These are phyloP conservation scores for Remorina albescens DNA, from an alignment of 2,797 vertebrate species.

Conservation along the genomic window DNA sequence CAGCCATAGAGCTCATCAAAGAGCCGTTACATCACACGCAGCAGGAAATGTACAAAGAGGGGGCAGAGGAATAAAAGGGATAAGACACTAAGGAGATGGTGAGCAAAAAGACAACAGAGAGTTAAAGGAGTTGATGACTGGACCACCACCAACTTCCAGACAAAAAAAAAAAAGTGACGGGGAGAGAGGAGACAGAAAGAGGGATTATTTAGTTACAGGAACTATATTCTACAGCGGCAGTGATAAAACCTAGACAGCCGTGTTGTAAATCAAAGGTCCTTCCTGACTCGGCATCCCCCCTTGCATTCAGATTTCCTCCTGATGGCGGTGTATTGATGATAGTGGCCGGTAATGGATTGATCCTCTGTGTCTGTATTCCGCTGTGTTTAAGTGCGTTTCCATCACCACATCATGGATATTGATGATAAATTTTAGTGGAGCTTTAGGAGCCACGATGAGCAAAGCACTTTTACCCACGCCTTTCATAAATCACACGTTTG, in stretches of 20 bases:
- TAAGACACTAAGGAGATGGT: slow-evolving; percentile 17
- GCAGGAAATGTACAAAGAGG: slow-evolving; percentile 34
- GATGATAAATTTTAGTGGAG: slow-evolving; percentile 75
- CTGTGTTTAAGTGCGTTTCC: slow-evolving; percentile 78
- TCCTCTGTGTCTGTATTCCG: slow-evolving; percentile 71
- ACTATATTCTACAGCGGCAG: slow-evolving; percentile 59
- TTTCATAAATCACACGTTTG: slow-evolving; percentile 80
- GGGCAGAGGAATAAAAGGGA: slow-evolving; percentile 17
- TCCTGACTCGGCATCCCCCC: slow-evolving; percentile 58
- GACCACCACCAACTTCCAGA: slow-evolving; percentile 44
- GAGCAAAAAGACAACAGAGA: slow-evolving; percentile 45
- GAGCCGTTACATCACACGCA: slow-evolving; percentile 47
- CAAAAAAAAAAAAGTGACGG: slow-evolving; percentile 50
- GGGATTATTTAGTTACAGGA: slow-evolving; percentile 55
- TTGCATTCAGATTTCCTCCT: slow-evolving; percentile 65
- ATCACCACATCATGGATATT: slow-evolving; percentile 73
- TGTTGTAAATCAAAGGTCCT: slow-evolving; percentile 73
- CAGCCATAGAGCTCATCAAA: slow-evolving; percentile 66
- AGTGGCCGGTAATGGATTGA: slow-evolving; percentile 69
- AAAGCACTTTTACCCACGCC: slow-evolving; percentile 63
- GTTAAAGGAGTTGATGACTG: slow-evolving; percentile 37
- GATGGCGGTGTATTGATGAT: slow-evolving; percentile 72
- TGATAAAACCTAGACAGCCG: slow-evolving; percentile 66
- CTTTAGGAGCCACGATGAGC: slow-evolving; percentile 69
- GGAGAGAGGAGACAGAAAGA: slow-evolving; percentile 53